Conservation (phyloP, 2,113 vertebrate genomes). For the Panthera uncia region DNA sequence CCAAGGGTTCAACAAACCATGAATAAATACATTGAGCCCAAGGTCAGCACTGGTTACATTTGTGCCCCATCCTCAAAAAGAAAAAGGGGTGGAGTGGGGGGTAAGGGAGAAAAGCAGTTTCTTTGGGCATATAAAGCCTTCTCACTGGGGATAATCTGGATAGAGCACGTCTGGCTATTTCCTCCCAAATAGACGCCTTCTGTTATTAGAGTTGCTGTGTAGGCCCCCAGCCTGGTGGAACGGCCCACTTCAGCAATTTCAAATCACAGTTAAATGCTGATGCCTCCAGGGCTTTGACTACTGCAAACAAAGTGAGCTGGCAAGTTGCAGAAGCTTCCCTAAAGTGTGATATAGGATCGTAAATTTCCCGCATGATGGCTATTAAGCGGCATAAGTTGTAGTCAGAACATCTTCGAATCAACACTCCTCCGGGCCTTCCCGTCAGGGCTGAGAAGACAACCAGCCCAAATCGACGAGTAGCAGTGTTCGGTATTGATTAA, state of each 20-base stretch:
- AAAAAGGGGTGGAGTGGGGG: background rate
- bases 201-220: slow-evolving; percentile 78
- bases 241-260: slow-evolving; percentile 81
- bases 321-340: slow-evolving; percentile 79
- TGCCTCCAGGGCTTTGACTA: slow-evolving; percentile 74
- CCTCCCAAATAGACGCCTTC: slow-evolving; percentile 70
- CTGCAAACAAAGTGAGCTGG: slow-evolving; percentile 81
- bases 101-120: slow-evolving; percentile 51
- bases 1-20: slow-evolving; percentile 82
- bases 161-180: slow-evolving; percentile 56
- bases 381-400: slow-evolving; percentile 63
- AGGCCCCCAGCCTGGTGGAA: slow-evolving; percentile 80
- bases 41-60: slow-evolving; percentile 82
- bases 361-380: slow-evolving; percentile 77
- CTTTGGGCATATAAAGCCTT: slow-evolving; percentile 74
- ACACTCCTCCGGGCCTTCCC: slow-evolving; percentile 36
- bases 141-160: slow-evolving; percentile 74
- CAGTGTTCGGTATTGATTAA: background rate
- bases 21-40: slow-evolving; percentile 82
- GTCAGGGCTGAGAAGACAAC: slow-evolving; percentile 50
- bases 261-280: slow-evolving; percentile 82
- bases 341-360: slow-evolving; percentile 75
- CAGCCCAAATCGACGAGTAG: slow-evolving; percentile 1
- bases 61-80: slow-evolving; percentile 60
- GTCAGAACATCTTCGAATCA: slow-evolving; percentile 71